Conservation (phyloP, 2,797 vertebrate genomes). For the Myotis myotis region DNA sequence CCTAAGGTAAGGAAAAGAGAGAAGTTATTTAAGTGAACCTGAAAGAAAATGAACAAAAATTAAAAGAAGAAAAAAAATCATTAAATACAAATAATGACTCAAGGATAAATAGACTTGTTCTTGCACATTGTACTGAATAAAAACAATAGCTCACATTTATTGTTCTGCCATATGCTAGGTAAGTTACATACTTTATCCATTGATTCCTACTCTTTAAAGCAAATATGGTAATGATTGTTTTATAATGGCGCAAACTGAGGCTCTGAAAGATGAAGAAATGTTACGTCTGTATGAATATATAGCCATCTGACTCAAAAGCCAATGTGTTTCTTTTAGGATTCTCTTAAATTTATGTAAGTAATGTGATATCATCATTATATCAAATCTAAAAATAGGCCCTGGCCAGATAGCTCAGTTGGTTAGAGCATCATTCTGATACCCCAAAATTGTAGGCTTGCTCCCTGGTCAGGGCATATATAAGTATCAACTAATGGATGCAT, state of each 20-base stretch:
- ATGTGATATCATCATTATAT: neutral
- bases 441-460: neutral
- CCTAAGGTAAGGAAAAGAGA: conserved; percentile 53
- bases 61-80: conserved; percentile 29
- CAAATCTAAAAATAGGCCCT: conserved; percentile 19
- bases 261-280: neutral
- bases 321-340: neutral
- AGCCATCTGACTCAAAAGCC: neutral
- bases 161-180: neutral
- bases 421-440: neutral
- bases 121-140: conserved; percentile 33
- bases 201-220: neutral
- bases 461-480: neutral
- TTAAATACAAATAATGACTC: conserved; percentile 41
- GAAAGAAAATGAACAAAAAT: conserved; percentile 56
- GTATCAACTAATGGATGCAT: too few relatives aligned
- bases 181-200: neutral
- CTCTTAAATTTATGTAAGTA: neutral
- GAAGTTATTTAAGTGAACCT: conserved; percentile 30
- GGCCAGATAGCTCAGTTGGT: neutral
- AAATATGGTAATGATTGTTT: neutral
- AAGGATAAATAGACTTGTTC: conserved; percentile 54
- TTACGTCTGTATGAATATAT: neutral
- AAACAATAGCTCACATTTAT: conserved; percentile 39
- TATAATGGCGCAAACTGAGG: neutral